These are phyloP conservation scores for Oxystoma pomonae DNA, from an alignment of 2,888 invertebrate genomes.

Conservation along the genomic window DNA sequence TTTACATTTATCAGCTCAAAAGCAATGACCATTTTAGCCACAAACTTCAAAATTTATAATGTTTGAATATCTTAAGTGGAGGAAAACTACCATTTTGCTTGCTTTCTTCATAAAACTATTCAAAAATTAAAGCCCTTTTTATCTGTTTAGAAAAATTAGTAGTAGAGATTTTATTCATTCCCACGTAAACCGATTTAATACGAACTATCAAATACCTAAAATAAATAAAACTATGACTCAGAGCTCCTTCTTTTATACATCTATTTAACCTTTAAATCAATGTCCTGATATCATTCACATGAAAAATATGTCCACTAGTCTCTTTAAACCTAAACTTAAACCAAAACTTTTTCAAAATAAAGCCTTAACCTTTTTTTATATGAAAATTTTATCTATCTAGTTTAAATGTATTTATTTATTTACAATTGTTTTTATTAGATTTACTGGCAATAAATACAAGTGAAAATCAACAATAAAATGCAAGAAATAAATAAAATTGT, in stretches of 20 bases:
- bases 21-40: too few species aligned
- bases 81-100: not conserved
- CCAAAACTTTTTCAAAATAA: not conserved
- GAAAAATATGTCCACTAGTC: not conserved
- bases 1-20: too few species aligned
- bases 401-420: not conserved
- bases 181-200: not conserved
- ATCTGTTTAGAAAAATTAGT: not conserved
- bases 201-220: too few species aligned
- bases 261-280: not conserved
- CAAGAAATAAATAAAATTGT: too few species aligned
- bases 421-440: not conserved
- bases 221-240: not conserved
- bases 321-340: not conserved
- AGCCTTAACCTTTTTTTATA: too few species aligned
- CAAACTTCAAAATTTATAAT: not conserved
- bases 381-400: too few species aligned
- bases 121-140: not conserved
- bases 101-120: conserved; percentile 1
- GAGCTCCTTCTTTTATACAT: not conserved
- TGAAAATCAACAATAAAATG: too few species aligned
- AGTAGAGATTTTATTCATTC: not conserved
- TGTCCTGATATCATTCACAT: not conserved
- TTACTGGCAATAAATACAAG: too few species aligned
- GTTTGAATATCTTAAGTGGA: too few species aligned